Percentiles rank a stretch among this genome's conserved stretches.
phyloP scores from a whole-genome alignment of 2,113 vertebrate species.

The Motacilla alba region DNA sequence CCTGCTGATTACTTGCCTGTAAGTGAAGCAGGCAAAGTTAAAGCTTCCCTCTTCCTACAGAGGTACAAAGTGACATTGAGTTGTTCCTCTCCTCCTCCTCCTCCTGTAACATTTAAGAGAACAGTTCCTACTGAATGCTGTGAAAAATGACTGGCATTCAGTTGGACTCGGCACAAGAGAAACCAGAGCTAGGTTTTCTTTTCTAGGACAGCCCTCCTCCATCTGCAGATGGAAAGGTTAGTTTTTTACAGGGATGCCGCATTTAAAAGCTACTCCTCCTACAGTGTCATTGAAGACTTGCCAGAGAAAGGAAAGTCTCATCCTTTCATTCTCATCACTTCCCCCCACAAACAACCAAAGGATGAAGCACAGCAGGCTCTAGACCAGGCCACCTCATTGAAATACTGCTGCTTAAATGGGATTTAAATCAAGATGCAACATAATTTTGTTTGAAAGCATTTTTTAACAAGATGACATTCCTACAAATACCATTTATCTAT shows the following conservation, averaged over 20 bases:
- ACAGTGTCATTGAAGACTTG: constrained; percentile 16
- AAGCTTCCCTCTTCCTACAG: background rate
- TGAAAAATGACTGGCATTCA: constrained; percentile 32
- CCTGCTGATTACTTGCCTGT: background rate
- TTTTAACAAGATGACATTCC: background rate
- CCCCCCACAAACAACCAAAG: background rate
- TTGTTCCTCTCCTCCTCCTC: background rate
- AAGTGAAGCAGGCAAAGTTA: background rate
- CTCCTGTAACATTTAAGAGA: constrained; percentile 15
- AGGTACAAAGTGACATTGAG: background rate
- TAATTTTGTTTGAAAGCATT: background rate
- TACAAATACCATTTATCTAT: background rate
- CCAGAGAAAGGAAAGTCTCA: background rate
- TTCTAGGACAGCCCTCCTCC: constrained; percentile 41
- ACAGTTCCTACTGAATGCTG: background rate
- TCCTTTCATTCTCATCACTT: background rate
- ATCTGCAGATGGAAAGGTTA: constrained; percentile 10
- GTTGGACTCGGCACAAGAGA: background rate
- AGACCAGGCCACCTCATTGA: background rate
- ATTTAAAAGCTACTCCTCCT: constrained; percentile 29
- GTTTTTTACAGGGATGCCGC: background rate
- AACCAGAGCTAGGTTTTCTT: constrained; percentile 26
- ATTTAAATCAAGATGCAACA: background rate
- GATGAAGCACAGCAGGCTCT: background rate
- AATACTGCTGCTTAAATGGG: background rate